These are phyloP conservation scores for Austrofundulus limnaeus DNA, from an alignment of 2,113 vertebrate genomes.

Conservation along the genomic window DNA sequence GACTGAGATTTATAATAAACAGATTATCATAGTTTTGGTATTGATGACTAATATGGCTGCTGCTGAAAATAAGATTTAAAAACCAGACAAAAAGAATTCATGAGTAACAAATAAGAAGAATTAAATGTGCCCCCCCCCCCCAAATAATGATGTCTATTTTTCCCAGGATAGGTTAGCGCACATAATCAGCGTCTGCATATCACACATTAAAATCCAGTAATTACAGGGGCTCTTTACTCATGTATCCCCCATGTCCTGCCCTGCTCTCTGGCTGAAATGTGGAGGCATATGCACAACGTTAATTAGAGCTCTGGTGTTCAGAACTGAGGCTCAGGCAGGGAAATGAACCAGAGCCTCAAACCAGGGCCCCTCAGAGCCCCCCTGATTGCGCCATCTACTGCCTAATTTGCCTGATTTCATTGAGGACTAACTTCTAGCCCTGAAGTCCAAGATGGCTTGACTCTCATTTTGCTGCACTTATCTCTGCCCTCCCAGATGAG, in stretches of 20 bases:
- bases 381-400: conserved; percentile 34
- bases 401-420: conserved; percentile 52
- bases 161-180: neutral
- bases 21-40: conserved; percentile 10
- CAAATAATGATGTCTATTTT: conserved; percentile 1
- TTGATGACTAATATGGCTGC: neutral
- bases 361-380: conserved; percentile 41
- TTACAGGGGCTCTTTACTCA: conserved; percentile 62
- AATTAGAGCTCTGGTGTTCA: conserved; percentile 64
- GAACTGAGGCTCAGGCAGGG: conserved; percentile 34
- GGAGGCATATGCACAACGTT: conserved; percentile 70
- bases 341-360: conserved; percentile 46
- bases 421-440: conserved; percentile 18
- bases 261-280: conserved; percentile 50
- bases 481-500: neutral
- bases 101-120: no score
- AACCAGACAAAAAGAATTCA: neutral
- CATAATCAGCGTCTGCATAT: conserved; percentile 15
- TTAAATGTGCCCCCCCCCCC: no score
- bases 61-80: conserved; percentile 11
- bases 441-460: conserved; percentile 21
- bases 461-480: conserved; percentile 10
- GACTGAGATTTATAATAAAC: conserved; percentile 26
- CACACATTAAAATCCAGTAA: conserved; percentile 58
- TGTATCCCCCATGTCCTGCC: conserved; percentile 64